A percentile compares a stretch with the other conserved stretches of the same genome.
These are phyloP conservation scores for Anneissia japonica DNA, from an alignment of 35 echinoderm and acorn worm genomes.

Conservation along the genomic window DNA sequence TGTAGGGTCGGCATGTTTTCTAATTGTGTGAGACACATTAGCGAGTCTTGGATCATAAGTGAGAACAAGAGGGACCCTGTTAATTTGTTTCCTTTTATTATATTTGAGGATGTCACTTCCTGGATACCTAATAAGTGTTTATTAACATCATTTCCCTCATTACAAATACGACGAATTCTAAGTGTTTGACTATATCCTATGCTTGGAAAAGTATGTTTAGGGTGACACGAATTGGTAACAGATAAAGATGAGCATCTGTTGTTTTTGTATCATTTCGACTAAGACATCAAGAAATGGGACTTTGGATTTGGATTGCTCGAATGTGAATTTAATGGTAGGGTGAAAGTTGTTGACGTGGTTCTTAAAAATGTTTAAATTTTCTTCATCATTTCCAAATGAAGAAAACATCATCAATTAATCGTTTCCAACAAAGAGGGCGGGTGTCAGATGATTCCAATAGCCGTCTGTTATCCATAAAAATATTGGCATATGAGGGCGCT, in stretches of 20 bases:
- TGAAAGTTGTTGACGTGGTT: constrained; percentile 9
- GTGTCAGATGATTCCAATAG: not conserved
- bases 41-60: not conserved
- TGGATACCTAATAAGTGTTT: not conserved
- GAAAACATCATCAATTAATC: constrained; percentile 29
- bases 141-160: not conserved
- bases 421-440: not conserved
- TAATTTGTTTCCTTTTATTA: not conserved
- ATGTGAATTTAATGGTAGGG: constrained; percentile 42
- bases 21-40: not conserved
- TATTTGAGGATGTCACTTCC: not conserved
- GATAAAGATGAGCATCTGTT: constrained; percentile 27
- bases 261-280: not conserved
- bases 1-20: not conserved
- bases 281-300: constrained; percentile 14
- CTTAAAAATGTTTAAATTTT: not conserved
- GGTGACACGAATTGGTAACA: constrained; percentile 27
- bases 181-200: constrained; percentile 8
- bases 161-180: constrained; percentile 13
- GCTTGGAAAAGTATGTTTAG: constrained; percentile 21
- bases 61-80: not conserved
- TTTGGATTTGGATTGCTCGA: not conserved
- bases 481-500: not conserved
- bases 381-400: not conserved
- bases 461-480: not conserved